Evolutionary conservation across 2,113 vertebrate species (phyloP), one percentile per base, ranked within the genome.

Genomic region (Corythoichthys intestinalis): DNA sequence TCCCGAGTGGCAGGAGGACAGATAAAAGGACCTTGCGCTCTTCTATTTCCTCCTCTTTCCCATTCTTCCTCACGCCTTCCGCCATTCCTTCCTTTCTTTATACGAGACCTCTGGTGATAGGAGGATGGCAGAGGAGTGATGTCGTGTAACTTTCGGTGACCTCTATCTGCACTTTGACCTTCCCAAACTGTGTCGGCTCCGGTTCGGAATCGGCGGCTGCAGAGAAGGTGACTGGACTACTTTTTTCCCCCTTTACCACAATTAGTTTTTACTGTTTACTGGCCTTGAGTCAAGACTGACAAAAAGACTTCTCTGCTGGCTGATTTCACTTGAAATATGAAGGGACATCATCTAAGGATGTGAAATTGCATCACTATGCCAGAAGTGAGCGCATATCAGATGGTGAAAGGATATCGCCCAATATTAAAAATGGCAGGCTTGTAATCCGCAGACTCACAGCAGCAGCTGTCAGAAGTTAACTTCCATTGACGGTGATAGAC

Each of bases 161-260:
- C 78, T 83, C 69, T 59, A 56, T 75, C 77, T 84, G 82, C 81
- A 75, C 84, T 75, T 71, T 81, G 70, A 77, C 68, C 74, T 67
- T 72, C 60, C 38, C 13, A 52, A 48, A 56, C 74, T 15, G 54
- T 44, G 73, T 69, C 57, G 35, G 66, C 69, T 65, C 66, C 47
- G 72, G 63, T 60, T 78, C 72, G 62, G 71, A 65, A 78, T 75
- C 70, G 52, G 83, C 0, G 38, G 28, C 35, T 48, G 17, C 52
- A 66, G 67, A 72, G 49, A 65, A 62, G 60, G 62, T 64, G 9
- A 60, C 20, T 38, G 50, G 63, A 73, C 53, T 2, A 35, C 15
- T 28, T 61, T 59, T 69, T 80, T 41, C 53, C 17, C 76, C 76
- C 73, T 82, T 86, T 80, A 80, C 41, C 48, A 53, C 41, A 44